A percentile compares a stretch with the other conserved stretches of the same genome.
Evolutionary conservation across 2,113 vertebrate species (phyloP).

Genomic region (Aphyosemion australe): DNA sequence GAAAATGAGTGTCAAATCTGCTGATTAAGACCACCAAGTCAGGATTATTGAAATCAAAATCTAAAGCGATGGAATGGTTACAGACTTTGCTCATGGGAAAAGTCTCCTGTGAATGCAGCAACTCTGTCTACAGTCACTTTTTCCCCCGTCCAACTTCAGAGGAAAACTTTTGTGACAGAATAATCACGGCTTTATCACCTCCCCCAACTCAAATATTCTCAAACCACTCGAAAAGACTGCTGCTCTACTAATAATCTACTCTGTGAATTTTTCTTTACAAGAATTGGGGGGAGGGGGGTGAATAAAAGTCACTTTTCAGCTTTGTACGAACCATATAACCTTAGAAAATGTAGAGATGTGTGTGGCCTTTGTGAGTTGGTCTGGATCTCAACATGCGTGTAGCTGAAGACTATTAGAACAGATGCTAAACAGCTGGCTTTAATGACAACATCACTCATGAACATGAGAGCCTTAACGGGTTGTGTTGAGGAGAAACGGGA

Average conservation of each 20-base stretch:
- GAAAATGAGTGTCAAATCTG: too few species aligned
- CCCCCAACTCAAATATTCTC: slow-evolving; percentile 20
- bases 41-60: too few species aligned
- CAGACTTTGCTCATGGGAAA: too few species aligned
- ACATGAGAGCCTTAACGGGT: slow-evolving; percentile 40
- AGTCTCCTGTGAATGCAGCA: slow-evolving; percentile 33
- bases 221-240: slow-evolving; percentile 17
- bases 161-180: slow-evolving; percentile 15
- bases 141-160: slow-evolving; percentile 15
- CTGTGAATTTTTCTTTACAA: slow-evolving; percentile 13
- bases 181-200: not conserved
- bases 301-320: slow-evolving; percentile 22
- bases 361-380: slow-evolving; percentile 39
- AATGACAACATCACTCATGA: slow-evolving; percentile 16
- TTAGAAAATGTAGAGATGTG: slow-evolving; percentile 7
- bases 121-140: slow-evolving; percentile 19
- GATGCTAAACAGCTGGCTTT: slow-evolving; percentile 45
- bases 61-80: too few species aligned
- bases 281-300: not conserved
- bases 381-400: slow-evolving; percentile 31
- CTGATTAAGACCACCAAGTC: too few species aligned
- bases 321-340: not conserved
- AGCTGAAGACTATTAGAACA: slow-evolving; percentile 47
- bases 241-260: slow-evolving; percentile 32
- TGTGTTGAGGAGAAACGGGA: slow-evolving; percentile 37